Evolutionary conservation across 2,888 invertebrate genomes (phyloP).

Genomic region (Brenthis daphne): DNA sequence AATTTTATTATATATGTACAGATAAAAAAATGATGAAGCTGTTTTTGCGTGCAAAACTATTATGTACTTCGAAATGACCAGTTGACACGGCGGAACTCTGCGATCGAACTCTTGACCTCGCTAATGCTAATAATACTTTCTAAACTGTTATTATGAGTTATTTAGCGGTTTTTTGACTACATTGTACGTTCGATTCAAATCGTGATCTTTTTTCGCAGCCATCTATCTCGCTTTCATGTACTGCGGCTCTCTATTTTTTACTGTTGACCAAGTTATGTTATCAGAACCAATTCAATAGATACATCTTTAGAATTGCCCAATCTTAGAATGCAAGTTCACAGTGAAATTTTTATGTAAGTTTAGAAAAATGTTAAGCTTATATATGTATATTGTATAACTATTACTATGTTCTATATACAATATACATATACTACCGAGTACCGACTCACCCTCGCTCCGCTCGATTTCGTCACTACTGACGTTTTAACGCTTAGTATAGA

Average conservation of each 20-base stretch:
- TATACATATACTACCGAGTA: no score
- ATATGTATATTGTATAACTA: no score
- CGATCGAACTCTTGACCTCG: constrained; percentile 47
- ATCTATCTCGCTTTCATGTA: constrained; percentile 55
- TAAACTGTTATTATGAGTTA: constrained; percentile 60
- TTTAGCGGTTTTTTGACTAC: constrained; percentile 44
- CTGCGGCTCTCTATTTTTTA: constrained; percentile 24
- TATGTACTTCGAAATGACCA: constrained; percentile 8
- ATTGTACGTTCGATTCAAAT: constrained; percentile 50
- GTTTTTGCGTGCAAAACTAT: constrained; percentile 8
- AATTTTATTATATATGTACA: no score
- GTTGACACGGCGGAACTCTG: constrained; percentile 25
- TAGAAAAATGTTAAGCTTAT: no score
- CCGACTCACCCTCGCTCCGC: no score
- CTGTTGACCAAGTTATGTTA: constrained; percentile 14
- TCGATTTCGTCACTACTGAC: no score
- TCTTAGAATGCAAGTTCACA: not conserved
- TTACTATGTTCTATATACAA: no score
- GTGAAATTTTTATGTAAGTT: not conserved
- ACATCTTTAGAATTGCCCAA: constrained; percentile 11
- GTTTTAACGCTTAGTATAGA: no score
- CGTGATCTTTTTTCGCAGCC: constrained; percentile 54
- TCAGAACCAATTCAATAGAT: constrained; percentile 8
- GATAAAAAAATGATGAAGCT: not conserved
- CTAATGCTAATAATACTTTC: constrained; percentile 65